These are phyloP conservation scores for Hemicrepidius hirtus DNA, from an alignment of 2,888 invertebrate genomes.

Conservation along the genomic window DNA sequence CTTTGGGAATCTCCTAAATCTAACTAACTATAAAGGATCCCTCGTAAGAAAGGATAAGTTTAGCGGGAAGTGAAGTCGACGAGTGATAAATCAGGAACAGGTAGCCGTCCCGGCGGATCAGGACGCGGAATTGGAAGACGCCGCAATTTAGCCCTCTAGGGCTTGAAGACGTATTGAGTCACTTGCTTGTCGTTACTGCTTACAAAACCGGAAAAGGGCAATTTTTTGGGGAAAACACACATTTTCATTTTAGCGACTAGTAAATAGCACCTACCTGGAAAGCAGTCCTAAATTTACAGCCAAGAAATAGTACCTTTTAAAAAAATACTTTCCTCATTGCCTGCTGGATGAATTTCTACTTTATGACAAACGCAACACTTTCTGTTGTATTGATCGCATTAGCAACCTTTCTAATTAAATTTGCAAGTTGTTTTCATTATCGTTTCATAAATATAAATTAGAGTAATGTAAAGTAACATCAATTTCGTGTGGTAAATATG, in stretches of 20 bases:
- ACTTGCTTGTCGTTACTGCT: slow-evolving; percentile 56
- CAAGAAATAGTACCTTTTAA: too few relatives aligned
- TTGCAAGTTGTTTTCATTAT: too few relatives aligned
- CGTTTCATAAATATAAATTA: too few relatives aligned
- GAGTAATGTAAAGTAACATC: background rate
- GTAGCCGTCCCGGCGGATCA: slow-evolving; percentile 70
- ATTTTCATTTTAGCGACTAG: background rate
- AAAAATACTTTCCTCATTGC: too few relatives aligned
- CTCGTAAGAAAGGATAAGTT: slow-evolving; percentile 69
- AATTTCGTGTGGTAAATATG: background rate
- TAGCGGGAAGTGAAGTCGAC: slow-evolving; percentile 70
- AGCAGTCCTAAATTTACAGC: too few relatives aligned
- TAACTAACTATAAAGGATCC: slow-evolving; percentile 71
- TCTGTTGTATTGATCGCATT: too few relatives aligned
- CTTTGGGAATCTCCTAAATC: slow-evolving; percentile 68
- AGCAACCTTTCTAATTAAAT: too few relatives aligned
- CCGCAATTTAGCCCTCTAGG: slow-evolving; percentile 67
- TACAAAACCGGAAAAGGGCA: slow-evolving; percentile 28
- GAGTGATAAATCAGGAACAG: slow-evolving; percentile 72
- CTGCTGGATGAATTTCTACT: too few relatives aligned
- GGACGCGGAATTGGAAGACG: slow-evolving; percentile 68
- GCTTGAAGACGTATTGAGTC: slow-evolving; percentile 68
- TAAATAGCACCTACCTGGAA: too few relatives aligned
- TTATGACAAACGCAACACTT: too few relatives aligned
- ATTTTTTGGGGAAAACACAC: background rate